Evolutionary conservation across 1,140 invertebrate genomes (phyloP).

Genomic region (Nixonia krombeini): DNA sequence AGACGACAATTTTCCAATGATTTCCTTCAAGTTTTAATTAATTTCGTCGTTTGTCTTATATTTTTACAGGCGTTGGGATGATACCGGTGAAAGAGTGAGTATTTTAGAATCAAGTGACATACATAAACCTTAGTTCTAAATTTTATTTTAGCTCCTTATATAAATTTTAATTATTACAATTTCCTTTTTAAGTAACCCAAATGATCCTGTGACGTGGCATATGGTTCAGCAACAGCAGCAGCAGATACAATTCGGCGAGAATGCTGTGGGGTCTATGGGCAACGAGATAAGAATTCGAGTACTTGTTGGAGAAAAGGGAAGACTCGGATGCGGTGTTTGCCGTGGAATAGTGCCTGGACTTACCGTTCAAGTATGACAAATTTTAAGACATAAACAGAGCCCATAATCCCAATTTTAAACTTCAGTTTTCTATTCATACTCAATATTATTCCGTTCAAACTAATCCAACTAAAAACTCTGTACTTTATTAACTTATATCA

Average conservation of each 20-base stretch:
- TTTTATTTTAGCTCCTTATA: no score
- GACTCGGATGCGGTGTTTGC: conserved; percentile 67
- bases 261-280: conserved; percentile 49
- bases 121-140: no score
- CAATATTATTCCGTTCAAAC: no score
- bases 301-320: conserved; percentile 65
- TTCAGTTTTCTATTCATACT: no score
- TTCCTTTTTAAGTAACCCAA: conserved; percentile 75
- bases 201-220: conserved; percentile 83
- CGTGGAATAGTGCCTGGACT: conserved; percentile 65
- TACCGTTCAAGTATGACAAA: conserved; percentile 61
- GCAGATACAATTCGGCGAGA: conserved; percentile 63
- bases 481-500: no score
- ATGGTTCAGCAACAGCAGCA: conserved; percentile 75
- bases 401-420: no score
- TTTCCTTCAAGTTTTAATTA: no score
- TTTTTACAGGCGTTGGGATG: conserved; percentile 85
- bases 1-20: no score
- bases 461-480: no score
- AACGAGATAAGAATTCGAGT: conserved; percentile 65
- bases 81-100: conserved; percentile 93
- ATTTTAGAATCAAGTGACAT: conserved; percentile 16
- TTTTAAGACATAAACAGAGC: background rate
- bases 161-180: no score
- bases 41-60: no score